These are phyloP conservation scores for Sinocyclocheilus anshuiensis DNA, from an alignment of 2,113 vertebrate species.

Conservation along the genomic window DNA sequence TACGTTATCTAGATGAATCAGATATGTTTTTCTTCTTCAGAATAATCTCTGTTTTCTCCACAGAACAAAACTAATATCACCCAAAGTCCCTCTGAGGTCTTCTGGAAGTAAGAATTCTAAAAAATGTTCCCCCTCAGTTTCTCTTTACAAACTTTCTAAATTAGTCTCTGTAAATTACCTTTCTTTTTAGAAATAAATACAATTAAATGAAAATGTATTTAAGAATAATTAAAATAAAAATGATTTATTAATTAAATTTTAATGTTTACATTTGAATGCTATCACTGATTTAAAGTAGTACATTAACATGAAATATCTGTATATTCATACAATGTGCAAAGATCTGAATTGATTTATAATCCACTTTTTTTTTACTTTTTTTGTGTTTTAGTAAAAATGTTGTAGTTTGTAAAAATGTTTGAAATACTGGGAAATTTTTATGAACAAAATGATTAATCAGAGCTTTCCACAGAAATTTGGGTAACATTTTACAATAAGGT, in stretches of 20 bases:
- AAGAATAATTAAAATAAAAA: not conserved
- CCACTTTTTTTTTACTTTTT: too few relatives aligned
- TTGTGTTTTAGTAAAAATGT: not conserved
- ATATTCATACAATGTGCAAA: too few relatives aligned
- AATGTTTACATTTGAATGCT: not conserved
- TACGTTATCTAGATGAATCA: not conserved
- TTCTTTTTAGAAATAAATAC: not conserved
- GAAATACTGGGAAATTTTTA: not conserved
- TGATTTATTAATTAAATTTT: too few relatives aligned
- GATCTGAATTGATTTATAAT: too few relatives aligned
- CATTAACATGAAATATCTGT: too few relatives aligned
- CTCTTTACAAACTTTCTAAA: not conserved
- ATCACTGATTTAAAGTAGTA: too few relatives aligned
- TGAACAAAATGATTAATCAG: not conserved
- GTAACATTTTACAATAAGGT: not conserved
- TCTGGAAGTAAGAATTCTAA: conserved; percentile 82
- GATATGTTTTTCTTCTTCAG: not conserved
- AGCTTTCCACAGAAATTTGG: not conserved
- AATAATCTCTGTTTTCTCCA: not conserved
- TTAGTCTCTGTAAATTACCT: not conserved
- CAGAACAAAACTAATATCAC: conserved; percentile 59
- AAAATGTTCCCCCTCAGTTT: not conserved
- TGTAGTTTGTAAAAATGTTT: not conserved
- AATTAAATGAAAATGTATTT: not conserved
- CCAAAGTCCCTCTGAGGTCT: conserved; percentile 76